Conservation (phyloP, 2,888 invertebrate genomes). For the Lasiommata megera region DNA sequence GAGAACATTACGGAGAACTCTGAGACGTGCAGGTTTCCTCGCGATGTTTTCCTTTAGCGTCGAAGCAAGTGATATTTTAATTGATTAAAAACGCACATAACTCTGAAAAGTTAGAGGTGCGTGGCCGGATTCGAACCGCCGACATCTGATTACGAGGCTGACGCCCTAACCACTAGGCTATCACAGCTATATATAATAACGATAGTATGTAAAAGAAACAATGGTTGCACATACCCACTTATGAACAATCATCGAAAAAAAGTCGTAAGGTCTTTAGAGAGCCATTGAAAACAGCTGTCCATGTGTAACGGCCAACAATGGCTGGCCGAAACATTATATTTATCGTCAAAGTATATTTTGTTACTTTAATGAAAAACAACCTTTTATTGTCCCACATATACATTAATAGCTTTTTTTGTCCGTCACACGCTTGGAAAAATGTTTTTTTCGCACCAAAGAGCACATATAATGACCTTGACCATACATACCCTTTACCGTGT, state of each 20-base stretch:
- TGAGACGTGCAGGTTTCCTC: too few species aligned
- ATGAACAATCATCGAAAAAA: conserved; percentile 21
- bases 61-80: too few species aligned
- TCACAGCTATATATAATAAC: too few species aligned
- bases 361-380: neutral
- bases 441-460: neutral
- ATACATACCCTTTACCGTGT: too few species aligned
- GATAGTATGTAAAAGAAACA: too few species aligned
- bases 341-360: neutral
- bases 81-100: too few species aligned
- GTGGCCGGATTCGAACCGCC: too few species aligned
- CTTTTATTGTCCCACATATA: neutral
- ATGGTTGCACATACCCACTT: neutral
- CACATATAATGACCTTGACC: neutral
- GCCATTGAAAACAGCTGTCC: conserved; percentile 50
- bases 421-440: neutral
- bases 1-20: too few species aligned
- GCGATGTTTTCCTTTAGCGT: too few species aligned
- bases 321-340: neutral
- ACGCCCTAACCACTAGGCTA: neutral
- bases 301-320: conserved; percentile 26
- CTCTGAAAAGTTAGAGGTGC: too few species aligned
- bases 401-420: neutral
- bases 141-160: too few species aligned
- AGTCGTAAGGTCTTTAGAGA: conserved; percentile 30